phyloP scores from a whole-genome alignment of 2,888 invertebrate genomes.

The Megastigmus dorsalis region DNA sequence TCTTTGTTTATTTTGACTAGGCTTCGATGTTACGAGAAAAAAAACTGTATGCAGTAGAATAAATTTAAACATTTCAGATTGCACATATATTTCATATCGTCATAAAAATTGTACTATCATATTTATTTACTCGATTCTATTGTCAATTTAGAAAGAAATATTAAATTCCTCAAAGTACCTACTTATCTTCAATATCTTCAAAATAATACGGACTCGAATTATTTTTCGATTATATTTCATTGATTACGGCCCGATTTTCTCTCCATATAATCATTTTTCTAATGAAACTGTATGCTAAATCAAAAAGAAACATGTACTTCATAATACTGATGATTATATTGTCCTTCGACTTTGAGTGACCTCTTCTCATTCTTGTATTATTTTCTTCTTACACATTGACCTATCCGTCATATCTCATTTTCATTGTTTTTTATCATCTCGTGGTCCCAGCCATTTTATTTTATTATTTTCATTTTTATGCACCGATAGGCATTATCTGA shows the following conservation, averaged over 20 bases:
- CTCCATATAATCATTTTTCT: no score
- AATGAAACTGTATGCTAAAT: constrained; percentile 8
- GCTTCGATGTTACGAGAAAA: constrained; percentile 1
- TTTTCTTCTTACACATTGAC: background rate
- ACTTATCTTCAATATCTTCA: no score
- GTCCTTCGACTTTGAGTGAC: constrained; percentile 30
- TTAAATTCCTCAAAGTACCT: no score
- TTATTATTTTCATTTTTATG: constrained; percentile 46
- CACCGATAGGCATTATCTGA: constrained; percentile 7
- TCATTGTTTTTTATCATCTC: background rate
- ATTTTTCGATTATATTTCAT: constrained; percentile 1
- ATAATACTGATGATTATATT: constrained; percentile 45
- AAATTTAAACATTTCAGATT: background rate
- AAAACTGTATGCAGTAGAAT: background rate
- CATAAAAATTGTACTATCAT: background rate
- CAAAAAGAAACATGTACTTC: constrained; percentile 22
- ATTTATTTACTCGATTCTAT: background rate
- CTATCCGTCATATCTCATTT: background rate
- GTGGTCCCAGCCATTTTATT: constrained; percentile 40
- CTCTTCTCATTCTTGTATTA: background rate
- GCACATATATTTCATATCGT: background rate
- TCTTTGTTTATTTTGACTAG: background rate
- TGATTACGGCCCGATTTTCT: background rate
- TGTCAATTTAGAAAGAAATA: background rate
- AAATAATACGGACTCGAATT: background rate